A percentile compares a stretch with the other conserved stretches of the same genome.
phyloP scores from a whole-genome alignment of 1,140 invertebrate genomes.

The Bombus balteatus region DNA sequence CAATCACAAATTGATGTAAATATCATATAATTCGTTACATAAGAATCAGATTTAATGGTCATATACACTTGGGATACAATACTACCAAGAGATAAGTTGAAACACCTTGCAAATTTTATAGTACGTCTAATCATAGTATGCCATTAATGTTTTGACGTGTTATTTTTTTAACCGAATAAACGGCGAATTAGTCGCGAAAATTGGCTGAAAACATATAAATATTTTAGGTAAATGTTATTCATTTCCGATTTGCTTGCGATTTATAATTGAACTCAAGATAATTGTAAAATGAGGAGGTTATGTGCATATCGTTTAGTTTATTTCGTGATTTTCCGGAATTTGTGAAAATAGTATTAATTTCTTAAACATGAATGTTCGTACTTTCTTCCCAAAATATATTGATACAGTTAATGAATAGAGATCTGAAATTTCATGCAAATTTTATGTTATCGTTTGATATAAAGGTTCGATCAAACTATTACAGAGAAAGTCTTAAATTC shows the following conservation, averaged over 20 bases:
- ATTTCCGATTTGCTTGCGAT: neutral
- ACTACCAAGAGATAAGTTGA: constrained; percentile 18
- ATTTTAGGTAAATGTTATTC: constrained; percentile 63
- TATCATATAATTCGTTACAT: constrained; percentile 37
- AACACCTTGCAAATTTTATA: constrained; percentile 40
- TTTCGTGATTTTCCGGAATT: neutral
- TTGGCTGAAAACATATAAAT: constrained; percentile 54
- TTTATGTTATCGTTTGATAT: neutral
- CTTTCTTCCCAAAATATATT: neutral
- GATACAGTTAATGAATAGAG: neutral
- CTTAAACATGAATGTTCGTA: neutral
- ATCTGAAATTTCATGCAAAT: neutral
- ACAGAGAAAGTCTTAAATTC: constrained; percentile 3
- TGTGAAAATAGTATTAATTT: neutral
- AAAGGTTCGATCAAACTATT: neutral
- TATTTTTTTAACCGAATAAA: constrained; percentile 72
- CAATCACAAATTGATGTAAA: constrained; percentile 1
- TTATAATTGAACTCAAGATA: neutral
- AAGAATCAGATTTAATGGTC: constrained; percentile 16
- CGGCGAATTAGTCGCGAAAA: constrained; percentile 45
- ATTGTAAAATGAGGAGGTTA: constrained; percentile 42
- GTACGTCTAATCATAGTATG: constrained; percentile 65
- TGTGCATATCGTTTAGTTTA: constrained; percentile 39
- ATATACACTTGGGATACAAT: neutral
- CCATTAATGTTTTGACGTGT: constrained; percentile 81